Conservation (phyloP, 2,888 invertebrate genomes). For the Diplazon laetatorius region DNA sequence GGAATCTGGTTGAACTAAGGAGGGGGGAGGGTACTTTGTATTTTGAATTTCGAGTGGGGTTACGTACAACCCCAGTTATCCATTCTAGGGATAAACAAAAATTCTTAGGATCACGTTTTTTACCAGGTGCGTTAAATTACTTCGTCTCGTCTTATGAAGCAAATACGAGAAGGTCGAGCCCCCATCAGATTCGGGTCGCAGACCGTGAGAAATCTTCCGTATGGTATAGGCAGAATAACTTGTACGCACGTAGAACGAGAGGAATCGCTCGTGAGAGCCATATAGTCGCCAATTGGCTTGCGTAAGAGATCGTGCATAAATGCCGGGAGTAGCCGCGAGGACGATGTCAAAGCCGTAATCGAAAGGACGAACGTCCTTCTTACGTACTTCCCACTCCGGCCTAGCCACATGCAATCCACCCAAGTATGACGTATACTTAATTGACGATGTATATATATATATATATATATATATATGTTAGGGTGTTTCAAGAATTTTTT, state of each 20-base stretch:
- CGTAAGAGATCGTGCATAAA: constrained; percentile 39
- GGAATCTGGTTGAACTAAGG: too few relatives aligned
- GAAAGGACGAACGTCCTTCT: constrained; percentile 63
- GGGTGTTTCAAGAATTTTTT: too few relatives aligned
- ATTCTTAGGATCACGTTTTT: too few relatives aligned
- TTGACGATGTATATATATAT: too few relatives aligned
- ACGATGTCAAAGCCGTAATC: constrained; percentile 62
- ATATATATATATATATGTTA: too few relatives aligned
- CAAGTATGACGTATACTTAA: neutral
- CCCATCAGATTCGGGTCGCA: constrained; percentile 46
- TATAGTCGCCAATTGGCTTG: constrained; percentile 2
- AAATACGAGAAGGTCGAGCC: neutral
- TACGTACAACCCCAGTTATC: too few relatives aligned
- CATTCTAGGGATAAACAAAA: too few relatives aligned
- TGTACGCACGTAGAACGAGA: constrained; percentile 10
- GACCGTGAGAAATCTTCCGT: constrained; percentile 26
- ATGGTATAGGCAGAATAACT: neutral
- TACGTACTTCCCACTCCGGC: constrained; percentile 2
- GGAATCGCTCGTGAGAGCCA: constrained; percentile 27
- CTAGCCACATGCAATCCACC: neutral
- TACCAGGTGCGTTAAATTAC: too few relatives aligned
- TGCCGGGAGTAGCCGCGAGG: constrained; percentile 45
- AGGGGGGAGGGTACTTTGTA: too few relatives aligned
- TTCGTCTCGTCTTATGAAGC: too few relatives aligned
- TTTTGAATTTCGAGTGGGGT: too few relatives aligned